These are phyloP conservation scores for Poecile montanus DNA, from an alignment of 2,797 vertebrate genomes.

Conservation along the genomic window DNA sequence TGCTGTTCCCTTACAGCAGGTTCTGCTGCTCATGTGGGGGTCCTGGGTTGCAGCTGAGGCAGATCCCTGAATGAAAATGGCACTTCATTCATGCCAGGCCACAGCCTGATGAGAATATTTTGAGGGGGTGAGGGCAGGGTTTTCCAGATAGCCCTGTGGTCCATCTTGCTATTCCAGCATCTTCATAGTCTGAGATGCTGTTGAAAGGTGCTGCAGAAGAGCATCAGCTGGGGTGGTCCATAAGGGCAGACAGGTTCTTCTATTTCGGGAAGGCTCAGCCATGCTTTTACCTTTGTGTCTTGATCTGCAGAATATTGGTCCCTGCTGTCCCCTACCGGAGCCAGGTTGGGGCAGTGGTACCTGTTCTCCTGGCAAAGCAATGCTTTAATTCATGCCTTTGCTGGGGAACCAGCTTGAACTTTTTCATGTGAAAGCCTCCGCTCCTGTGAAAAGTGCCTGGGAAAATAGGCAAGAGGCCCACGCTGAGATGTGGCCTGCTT, in stretches of 20 bases:
- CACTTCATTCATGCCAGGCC: not conserved
- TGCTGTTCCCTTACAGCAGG: not conserved
- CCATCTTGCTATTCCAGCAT: not conserved
- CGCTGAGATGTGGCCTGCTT: conserved; percentile 70
- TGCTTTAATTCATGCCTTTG: not conserved
- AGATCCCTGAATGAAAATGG: not conserved
- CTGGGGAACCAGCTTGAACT: conserved; percentile 14
- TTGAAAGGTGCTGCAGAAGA: not conserved
- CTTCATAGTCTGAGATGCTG: not conserved
- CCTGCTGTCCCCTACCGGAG: not conserved
- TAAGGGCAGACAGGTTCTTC: not conserved
- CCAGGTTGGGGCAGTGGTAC: not conserved
- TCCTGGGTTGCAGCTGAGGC: not conserved
- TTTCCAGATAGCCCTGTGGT: not conserved
- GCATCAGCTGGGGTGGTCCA: not conserved
- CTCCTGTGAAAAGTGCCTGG: conserved; percentile 27
- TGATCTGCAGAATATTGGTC: not conserved
- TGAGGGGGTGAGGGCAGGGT: fast-evolving
- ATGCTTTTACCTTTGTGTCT: not conserved
- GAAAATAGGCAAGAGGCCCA: conserved; percentile 63
- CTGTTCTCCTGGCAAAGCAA: not conserved
- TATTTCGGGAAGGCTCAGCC: not conserved
- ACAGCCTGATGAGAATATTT: not conserved
- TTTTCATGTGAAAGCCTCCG: conserved; percentile 14
- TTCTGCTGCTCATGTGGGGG: fast-evolving